Conservation (phyloP, 2,888 invertebrate genomes). For the Colostygia pectinataria region DNA sequence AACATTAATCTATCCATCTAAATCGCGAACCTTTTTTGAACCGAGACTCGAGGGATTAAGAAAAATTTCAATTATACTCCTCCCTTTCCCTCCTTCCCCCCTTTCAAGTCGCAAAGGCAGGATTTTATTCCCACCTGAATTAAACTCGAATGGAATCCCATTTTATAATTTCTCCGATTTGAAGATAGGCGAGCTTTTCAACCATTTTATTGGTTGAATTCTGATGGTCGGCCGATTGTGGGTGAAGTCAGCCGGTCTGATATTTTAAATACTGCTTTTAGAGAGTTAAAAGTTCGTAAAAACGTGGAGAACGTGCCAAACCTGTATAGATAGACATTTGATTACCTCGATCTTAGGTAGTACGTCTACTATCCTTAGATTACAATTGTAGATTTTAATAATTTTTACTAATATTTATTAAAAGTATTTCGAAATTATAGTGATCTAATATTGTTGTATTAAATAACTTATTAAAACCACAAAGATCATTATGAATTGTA, state of each 20-base stretch:
- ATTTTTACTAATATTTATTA: no score
- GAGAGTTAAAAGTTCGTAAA: no score
- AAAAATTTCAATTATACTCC: slow-evolving; percentile 64
- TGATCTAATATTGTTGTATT: no score
- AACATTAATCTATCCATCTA: slow-evolving; percentile 44
- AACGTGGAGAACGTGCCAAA: not conserved
- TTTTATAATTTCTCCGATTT: slow-evolving; percentile 63
- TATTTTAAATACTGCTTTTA: slow-evolving; percentile 19
- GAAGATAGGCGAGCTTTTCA: slow-evolving; percentile 43
- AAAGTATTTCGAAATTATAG: no score
- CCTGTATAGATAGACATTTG: not conserved
- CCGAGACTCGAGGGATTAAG: slow-evolving; percentile 52
- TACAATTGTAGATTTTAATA: no score
- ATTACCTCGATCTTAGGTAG: no score
- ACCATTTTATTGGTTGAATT: slow-evolving; percentile 39
- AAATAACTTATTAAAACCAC: no score
- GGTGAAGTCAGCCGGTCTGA: slow-evolving; percentile 25
- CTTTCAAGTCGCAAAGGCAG: slow-evolving; percentile 43
- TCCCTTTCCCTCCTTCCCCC: slow-evolving; percentile 30
- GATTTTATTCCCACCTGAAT: slow-evolving; percentile 47
- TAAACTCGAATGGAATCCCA: slow-evolving; percentile 61
- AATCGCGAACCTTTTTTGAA: slow-evolving; percentile 39
- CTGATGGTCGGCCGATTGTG: slow-evolving; percentile 34
- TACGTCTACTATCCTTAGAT: no score
- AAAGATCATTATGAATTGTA: no score